Evolutionary conservation across 2,113 vertebrate species (phyloP), one percentile per base, ranked within the genome.

Genomic region (Ivindomyrus marchei): DNA sequence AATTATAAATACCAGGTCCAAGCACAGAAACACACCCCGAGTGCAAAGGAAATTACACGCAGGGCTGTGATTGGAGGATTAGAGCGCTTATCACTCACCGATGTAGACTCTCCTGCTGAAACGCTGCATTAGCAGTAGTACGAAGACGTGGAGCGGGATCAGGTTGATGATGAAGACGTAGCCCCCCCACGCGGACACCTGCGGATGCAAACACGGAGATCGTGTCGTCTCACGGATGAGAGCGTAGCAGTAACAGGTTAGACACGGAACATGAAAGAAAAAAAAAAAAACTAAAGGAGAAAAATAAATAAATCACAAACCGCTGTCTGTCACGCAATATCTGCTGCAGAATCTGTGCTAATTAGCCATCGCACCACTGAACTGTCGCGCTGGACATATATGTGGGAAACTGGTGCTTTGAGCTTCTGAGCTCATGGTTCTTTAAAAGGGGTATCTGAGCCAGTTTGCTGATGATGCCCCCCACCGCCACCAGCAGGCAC

Each of bases 141-240:
- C 98, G 94, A 99, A 99, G 88, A 99, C 98, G 91, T 99, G 98
- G 92, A 99, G 96, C 39, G 98, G 98, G 93, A 99, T 99, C 94
- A 99, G 97, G 94, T 99, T 99, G 97, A 99, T 99, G 92, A 99
- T 99, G 91, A 99, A 99, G 90, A 99, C 98, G 89, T 99, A 99
- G 89, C 98, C 98, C 94, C 98, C 98, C 98, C 98, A 99, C n/a
- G 98, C 98, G 66, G 98, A 99, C 90, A 99, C 98, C 98, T 99
- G 90, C 0, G 9, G 45, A 46, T 3, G 39, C 83, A 85, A 45
- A 47, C 42, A 2, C 8, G 7, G 15, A 24, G 42, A 70, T 31
- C 1, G 10, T 4, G 62, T 11, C 9, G 3, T 70, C 27, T 70
- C 62, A 70, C 10, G 27, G 62, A 13, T 10, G 3, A 10, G 9